Conservation (phyloP, 35 echinoderm and acorn worm species). For the Ptychodera flava region DNA sequence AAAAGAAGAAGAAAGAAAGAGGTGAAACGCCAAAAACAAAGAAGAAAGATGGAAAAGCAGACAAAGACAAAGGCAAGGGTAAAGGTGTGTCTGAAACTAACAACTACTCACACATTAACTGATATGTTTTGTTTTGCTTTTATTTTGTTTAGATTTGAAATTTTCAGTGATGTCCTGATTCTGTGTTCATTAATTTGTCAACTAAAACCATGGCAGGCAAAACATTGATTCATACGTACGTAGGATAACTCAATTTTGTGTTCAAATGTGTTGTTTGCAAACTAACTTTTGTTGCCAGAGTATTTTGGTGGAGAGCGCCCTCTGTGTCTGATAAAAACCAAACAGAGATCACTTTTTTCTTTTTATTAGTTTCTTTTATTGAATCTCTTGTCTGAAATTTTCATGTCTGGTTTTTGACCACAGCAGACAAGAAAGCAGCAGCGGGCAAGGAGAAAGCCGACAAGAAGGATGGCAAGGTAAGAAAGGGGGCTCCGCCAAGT, state of each 20-base stretch:
- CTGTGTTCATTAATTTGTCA: too few relatives aligned
- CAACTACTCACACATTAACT: neutral
- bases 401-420: too few relatives aligned
- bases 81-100: neutral
- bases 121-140: neutral
- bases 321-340: neutral
- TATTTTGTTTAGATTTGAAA: neutral
- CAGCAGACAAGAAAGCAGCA: too few relatives aligned
- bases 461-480: slow-evolving; percentile 32
- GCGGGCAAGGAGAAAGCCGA: slow-evolving; percentile 39
- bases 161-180: too few relatives aligned
- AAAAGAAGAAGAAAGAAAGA: slow-evolving; percentile 68
- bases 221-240: too few relatives aligned
- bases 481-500: slow-evolving; percentile 35
- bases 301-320: too few relatives aligned
- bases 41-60: slow-evolving; percentile 78
- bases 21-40: slow-evolving; percentile 67
- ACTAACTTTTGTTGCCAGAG: too few relatives aligned
- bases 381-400: too few relatives aligned
- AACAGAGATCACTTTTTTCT: neutral
- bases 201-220: too few relatives aligned
- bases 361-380: too few relatives aligned
- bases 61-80: slow-evolving; percentile 61
- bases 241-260: too few relatives aligned
- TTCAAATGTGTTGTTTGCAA: too few relatives aligned